Conservation (phyloP, 92 coral and sea anemone species). For the Palythoa grandiflora region DNA sequence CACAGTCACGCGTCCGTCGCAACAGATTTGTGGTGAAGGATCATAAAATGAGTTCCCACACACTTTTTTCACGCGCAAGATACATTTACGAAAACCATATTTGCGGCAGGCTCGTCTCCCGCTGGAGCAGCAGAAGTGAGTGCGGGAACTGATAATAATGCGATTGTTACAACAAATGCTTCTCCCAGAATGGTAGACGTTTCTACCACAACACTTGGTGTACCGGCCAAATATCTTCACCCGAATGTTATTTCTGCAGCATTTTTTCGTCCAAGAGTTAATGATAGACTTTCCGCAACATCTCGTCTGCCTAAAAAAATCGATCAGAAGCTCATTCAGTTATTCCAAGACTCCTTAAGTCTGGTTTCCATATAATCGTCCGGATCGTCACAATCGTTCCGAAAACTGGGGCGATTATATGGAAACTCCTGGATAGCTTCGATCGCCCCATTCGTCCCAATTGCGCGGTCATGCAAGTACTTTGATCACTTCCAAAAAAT, state of each 20-base stretch:
- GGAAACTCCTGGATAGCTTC: too few species aligned
- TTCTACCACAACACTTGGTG: slow-evolving; percentile 8
- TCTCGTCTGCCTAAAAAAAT: not conserved
- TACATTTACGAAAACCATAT: not conserved
- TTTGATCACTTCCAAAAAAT: too few species aligned
- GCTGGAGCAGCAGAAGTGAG: slow-evolving; percentile 6
- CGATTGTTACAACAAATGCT: slow-evolving; percentile 6
- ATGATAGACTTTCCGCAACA: slow-evolving; percentile 13
- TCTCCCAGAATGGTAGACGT: not conserved
- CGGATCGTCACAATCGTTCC: too few species aligned
- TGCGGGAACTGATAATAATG: not conserved
- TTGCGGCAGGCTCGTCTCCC: not conserved
- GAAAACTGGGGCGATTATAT: too few species aligned
- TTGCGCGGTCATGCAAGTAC: too few species aligned
- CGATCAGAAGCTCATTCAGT: not conserved
- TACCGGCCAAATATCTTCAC: not conserved
- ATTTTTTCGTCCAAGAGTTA: not conserved
- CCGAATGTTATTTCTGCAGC: not conserved
- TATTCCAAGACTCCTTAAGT: not conserved
- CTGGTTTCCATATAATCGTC: too few species aligned
- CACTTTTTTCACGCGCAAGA: not conserved
- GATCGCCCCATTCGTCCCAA: too few species aligned
- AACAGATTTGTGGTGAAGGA: slow-evolving; percentile 39
- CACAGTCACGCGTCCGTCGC: slow-evolving; percentile 1
- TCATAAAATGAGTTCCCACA: slow-evolving; percentile 30